phyloP scores from a whole-genome alignment of 1,140 invertebrate genomes.

The Pogonomyrmex californicus region DNA sequence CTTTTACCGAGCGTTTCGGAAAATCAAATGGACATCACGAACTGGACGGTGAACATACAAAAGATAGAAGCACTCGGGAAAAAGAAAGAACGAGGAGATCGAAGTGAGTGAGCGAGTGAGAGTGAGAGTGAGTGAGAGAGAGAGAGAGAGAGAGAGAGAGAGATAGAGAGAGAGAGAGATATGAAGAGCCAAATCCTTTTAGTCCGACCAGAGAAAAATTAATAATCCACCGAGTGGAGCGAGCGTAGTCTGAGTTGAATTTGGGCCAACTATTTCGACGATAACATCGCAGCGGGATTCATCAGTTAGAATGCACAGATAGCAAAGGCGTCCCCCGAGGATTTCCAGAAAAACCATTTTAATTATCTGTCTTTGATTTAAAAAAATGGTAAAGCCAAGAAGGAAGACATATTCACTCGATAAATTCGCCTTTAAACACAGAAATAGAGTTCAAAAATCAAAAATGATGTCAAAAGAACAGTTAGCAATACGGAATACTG shows the following conservation, averaged over 20 bases:
- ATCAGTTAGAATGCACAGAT: conserved; percentile 73
- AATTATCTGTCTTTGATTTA: conserved; percentile 73
- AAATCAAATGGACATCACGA: conserved; percentile 73
- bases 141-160: conserved; percentile 4
- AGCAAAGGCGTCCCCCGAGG: conserved; percentile 63
- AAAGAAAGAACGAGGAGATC: conserved; percentile 58
- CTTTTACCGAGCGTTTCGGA: conserved; percentile 63
- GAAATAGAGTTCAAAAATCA: conserved; percentile 30
- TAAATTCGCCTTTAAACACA: conserved; percentile 29
- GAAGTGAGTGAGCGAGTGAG: background rate
- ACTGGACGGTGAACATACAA: conserved; percentile 39
- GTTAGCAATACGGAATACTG: conserved; percentile 51
- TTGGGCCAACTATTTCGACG: conserved; percentile 76
- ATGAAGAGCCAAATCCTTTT: conserved; percentile 68
- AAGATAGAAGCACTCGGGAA: background rate
- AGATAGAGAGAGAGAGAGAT: conserved; percentile 9
- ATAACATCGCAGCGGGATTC: conserved; percentile 74
- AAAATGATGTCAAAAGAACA: conserved; percentile 66
- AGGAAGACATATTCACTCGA: background rate
- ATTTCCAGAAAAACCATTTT: conserved; percentile 64
- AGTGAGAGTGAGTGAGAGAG: conserved; percentile 3
- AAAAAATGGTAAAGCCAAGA: conserved; percentile 12
- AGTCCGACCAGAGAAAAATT: conserved; percentile 72
- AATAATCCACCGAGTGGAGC: conserved; percentile 74
- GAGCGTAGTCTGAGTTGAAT: conserved; percentile 66